Evolutionary conservation across 2,888 invertebrate species (phyloP).

Genomic region (Anoncus sp.): DNA sequence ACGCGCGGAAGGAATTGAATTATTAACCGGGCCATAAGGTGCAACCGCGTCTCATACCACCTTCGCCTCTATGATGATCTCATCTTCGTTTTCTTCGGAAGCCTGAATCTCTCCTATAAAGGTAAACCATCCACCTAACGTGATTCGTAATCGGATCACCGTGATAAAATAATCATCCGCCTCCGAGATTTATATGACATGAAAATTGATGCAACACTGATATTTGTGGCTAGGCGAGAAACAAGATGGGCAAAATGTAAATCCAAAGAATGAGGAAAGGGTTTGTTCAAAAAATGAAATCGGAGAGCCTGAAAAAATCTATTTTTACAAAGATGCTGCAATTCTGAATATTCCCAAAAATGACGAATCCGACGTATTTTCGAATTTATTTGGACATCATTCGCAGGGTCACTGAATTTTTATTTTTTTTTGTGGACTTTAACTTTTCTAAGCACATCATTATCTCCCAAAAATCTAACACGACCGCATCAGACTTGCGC

Average conservation of each 20-base stretch:
- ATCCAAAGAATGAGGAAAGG: neutral
- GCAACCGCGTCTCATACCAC: conserved; percentile 74
- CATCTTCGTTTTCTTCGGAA: conserved; percentile 28
- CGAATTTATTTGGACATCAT: neutral
- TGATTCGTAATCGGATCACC: conserved; percentile 63
- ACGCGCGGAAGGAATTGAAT: conserved; percentile 82
- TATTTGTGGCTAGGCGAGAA: conserved; percentile 4
- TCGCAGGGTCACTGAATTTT: too few relatives aligned
- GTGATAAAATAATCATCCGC: conserved; percentile 58
- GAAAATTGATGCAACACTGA: conserved; percentile 24
- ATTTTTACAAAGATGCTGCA: too few relatives aligned
- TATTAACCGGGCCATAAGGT: conserved; percentile 82
- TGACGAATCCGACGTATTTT: too few relatives aligned
- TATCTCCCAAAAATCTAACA: too few relatives aligned
- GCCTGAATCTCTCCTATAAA: conserved; percentile 41
- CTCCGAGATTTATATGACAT: conserved; percentile 2
- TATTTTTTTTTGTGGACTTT: too few relatives aligned
- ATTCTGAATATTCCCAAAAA: too few relatives aligned
- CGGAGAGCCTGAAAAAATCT: too few relatives aligned
- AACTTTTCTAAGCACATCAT: too few relatives aligned
- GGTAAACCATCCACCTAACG: conserved; percentile 62
- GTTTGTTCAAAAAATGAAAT: too few relatives aligned
- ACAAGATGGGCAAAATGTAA: neutral
- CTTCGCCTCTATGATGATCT: conserved; percentile 37
- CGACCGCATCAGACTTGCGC: too few relatives aligned